Conservation (phyloP, 2,888 invertebrate genomes). For the Heteromurus nitidus region DNA sequence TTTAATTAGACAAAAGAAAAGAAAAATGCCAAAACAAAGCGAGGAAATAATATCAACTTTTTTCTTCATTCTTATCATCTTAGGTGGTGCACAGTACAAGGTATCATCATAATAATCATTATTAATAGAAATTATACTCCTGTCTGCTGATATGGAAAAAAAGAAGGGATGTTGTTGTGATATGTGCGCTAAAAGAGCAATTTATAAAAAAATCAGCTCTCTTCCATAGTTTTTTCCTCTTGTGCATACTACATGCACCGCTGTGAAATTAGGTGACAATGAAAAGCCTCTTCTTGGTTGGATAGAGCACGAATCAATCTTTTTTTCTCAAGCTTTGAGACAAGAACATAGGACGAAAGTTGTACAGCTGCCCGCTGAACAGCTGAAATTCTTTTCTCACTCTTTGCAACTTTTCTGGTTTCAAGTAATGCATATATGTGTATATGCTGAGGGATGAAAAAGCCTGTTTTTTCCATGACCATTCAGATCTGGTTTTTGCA, state of each 20-base stretch:
- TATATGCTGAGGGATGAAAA: constrained; percentile 17
- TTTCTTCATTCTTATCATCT: constrained; percentile 34
- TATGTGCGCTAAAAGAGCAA: constrained; percentile 2
- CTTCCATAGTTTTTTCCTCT: not conserved
- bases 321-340: constrained; percentile 28
- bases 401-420: too few relatives aligned
- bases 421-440: too few relatives aligned
- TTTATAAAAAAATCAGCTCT: constrained; percentile 8
- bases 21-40: constrained; percentile 47
- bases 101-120: not conserved
- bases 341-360: not conserved
- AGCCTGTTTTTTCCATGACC: constrained; percentile 42
- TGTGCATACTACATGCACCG: constrained; percentile 7
- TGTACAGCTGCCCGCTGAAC: not conserved
- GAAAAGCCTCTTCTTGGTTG: constrained; percentile 48
- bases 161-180: not conserved
- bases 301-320: constrained; percentile 58
- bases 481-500: constrained; percentile 59
- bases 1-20: constrained; percentile 58
- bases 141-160: not conserved
- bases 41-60: constrained; percentile 37
- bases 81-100: not conserved
- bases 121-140: too few relatives aligned
- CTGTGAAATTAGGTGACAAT: constrained; percentile 64
- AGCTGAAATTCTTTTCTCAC: too few relatives aligned